Percentiles rank a stretch among this genome's conserved stretches.
Evolutionary conservation across 1,140 invertebrate genomes (phyloP).

Genomic region (Cyclina sinensis): DNA sequence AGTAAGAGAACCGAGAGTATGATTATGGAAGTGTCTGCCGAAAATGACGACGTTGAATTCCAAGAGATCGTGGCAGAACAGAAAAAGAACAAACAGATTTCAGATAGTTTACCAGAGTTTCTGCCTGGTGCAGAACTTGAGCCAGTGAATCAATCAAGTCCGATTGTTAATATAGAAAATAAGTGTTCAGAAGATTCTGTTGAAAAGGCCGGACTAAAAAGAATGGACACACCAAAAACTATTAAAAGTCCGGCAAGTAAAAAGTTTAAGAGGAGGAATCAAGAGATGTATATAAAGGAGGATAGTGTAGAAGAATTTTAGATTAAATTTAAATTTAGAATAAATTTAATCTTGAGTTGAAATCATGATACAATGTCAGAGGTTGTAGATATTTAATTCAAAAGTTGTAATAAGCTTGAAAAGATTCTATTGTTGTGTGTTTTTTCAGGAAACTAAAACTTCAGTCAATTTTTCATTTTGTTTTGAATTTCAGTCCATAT

Average conservation of each 20-base stretch:
- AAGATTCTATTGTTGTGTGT: too few species aligned
- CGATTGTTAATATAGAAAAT: slow-evolving; percentile 59
- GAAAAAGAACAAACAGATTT: slow-evolving; percentile 9
- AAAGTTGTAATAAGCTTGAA: too few species aligned
- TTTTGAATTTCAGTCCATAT: too few species aligned
- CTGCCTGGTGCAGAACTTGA: neutral
- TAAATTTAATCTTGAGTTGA: too few species aligned
- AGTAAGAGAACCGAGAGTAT: neutral
- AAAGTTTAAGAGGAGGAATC: slow-evolving; percentile 73
- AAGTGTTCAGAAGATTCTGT: slow-evolving; percentile 51
- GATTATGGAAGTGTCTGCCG: slow-evolving; percentile 37
- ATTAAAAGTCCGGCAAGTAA: slow-evolving; percentile 73
- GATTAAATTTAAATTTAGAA: too few species aligned
- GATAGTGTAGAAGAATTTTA: slow-evolving; percentile 24
- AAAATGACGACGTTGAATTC: slow-evolving; percentile 54
- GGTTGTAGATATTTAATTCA: too few species aligned
- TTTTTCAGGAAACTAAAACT: too few species aligned
- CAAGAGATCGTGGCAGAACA: slow-evolving; percentile 50
- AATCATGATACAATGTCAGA: too few species aligned
- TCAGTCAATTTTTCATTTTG: too few species aligned
- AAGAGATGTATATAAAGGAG: slow-evolving; percentile 68
- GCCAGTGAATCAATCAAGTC: slow-evolving; percentile 66
- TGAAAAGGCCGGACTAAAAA: slow-evolving; percentile 58
- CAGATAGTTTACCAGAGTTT: slow-evolving; percentile 9
- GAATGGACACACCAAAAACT: slow-evolving; percentile 69